Percentiles rank a stretch among this genome's conserved stretches.
Conservation (phyloP, 1,140 invertebrate genomes). For the Dendroctonus valens region DNA sequence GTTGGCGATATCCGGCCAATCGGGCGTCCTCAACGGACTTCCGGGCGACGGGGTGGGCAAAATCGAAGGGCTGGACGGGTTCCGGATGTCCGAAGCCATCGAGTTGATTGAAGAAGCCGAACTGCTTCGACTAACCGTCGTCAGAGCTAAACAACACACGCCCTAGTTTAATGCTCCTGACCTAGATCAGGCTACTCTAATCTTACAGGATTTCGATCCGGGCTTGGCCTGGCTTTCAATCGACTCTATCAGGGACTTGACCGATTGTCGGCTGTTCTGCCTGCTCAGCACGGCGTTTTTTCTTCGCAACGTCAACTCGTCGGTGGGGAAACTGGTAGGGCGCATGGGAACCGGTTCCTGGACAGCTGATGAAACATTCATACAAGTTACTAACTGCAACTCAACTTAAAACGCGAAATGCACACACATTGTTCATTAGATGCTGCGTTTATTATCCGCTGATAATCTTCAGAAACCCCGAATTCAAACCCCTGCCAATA, state of each 20-base stretch:
- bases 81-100: slow-evolving; percentile 50
- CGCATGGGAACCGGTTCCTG: slow-evolving; percentile 37
- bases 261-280: slow-evolving; percentile 78
- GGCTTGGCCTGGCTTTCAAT: slow-evolving; percentile 85
- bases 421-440: no score
- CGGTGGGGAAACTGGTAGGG: slow-evolving; percentile 44
- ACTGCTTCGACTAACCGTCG: slow-evolving; percentile 54
- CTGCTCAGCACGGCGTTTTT: slow-evolving; percentile 60
- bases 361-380: slow-evolving; percentile 27
- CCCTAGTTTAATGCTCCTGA: neutral
- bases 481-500: no score
- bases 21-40: slow-evolving; percentile 40
- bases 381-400: no score
- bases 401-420: no score
- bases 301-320: slow-evolving; percentile 59
- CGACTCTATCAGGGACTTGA: slow-evolving; percentile 85
- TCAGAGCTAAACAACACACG: slow-evolving; percentile 29
- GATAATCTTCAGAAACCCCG: no score
- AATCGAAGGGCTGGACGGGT: slow-evolving; percentile 43
- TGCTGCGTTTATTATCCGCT: no score
- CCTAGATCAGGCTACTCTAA: neutral
- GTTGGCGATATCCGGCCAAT: slow-evolving; percentile 34
- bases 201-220: slow-evolving; percentile 69
- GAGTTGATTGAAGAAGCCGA: slow-evolving; percentile 59
- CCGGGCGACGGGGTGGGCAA: slow-evolving; percentile 37